Base-by-base conservation (phyloP, 37 sponge, comb jelly and placozoan species). In the Sycon ciliatum region DNA sequence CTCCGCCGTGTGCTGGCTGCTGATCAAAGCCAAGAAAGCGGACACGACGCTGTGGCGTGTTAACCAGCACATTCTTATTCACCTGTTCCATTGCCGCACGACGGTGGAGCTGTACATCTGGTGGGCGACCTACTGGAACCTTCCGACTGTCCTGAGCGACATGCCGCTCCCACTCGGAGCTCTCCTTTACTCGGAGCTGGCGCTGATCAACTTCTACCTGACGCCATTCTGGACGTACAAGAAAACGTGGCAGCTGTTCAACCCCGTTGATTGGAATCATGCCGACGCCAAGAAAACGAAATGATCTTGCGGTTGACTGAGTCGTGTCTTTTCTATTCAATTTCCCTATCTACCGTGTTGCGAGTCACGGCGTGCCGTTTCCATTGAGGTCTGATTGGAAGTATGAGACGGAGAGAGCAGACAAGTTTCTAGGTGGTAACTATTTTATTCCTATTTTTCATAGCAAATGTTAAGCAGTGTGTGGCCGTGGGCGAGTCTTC, bases 141-240 rank as follows among this genome's bases (percentile, higher is more conserved):
- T 78, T 78, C 29, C 65, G 20, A 57, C 60, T n/a, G 5, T 85
- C 7, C 13, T 34, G 37, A 42, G 28, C 55, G 60, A 77, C 55
- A 37, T 77, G 57, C 78, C 82, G 0, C n/a, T n/a, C n/a, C n/a
- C n/a, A n/a, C 35, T 49, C 5, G 37, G 60, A 5, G 9, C 77
- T 4, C 16, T 73, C 6, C 0, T 61, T 1, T 9, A 62, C 0
- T 38, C 77, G 11, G 56, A 57, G 30, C 30, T 65, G 0, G 73
- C 67, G 3, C 34, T 71, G 16, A 58, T 32, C 54, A 57, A 64
- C 38, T 72, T 76, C 69, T 20, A 65, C 37, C 78, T 85, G 34
- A 85, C 82, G 34, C 86, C 86, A 4, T 81, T 77, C 57, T 85
- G 86, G 86, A 85, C 86, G 0, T 73, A 76, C 55, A 76, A 73